Evolutionary conservation across 2,113 vertebrate genomes (phyloP).

Genomic region (Misgurnus mizolepis): DNA sequence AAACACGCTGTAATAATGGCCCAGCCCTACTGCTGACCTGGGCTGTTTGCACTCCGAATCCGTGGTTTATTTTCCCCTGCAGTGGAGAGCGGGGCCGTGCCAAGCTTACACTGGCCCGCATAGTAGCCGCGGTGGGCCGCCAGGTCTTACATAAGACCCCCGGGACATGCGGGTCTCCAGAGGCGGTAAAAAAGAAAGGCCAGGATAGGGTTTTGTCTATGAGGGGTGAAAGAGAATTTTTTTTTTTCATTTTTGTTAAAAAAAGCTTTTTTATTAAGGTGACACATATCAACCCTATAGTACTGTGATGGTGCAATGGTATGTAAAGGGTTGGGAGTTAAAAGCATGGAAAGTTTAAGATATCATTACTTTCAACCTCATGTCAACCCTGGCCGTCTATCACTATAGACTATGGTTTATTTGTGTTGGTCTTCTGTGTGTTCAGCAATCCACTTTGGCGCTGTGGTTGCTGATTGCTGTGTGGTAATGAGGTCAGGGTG

Average conservation of each 20-base stretch:
- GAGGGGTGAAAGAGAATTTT: neutral
- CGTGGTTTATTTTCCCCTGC: slow-evolving; percentile 42
- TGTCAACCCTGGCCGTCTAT: slow-evolving; percentile 1
- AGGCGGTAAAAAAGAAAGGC: neutral
- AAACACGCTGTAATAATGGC: slow-evolving; percentile 39
- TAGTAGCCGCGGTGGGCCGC: neutral
- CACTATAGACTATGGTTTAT: slow-evolving; percentile 42
- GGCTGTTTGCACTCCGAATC: slow-evolving; percentile 15
- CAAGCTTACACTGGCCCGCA: slow-evolving; percentile 29
- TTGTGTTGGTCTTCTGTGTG: slow-evolving; percentile 40
- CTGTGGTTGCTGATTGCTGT: slow-evolving; percentile 48
- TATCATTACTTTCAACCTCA: neutral
- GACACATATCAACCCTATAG: neutral
- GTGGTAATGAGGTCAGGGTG: slow-evolving; percentile 43
- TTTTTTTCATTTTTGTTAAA: neutral
- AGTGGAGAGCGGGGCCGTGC: slow-evolving; percentile 22
- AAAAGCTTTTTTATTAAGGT: too few relatives aligned
- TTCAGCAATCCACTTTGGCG: slow-evolving; percentile 36
- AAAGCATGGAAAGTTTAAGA: neutral
- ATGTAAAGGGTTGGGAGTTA: neutral
- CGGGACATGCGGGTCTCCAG: neutral
- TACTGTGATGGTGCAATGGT: neutral
- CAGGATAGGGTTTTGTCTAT: slow-evolving; percentile 3
- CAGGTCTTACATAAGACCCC: slow-evolving; percentile 10
- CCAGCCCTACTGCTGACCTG: slow-evolving; percentile 47